Conservation (phyloP, 2,113 vertebrate species). For the Numida meleagris region DNA sequence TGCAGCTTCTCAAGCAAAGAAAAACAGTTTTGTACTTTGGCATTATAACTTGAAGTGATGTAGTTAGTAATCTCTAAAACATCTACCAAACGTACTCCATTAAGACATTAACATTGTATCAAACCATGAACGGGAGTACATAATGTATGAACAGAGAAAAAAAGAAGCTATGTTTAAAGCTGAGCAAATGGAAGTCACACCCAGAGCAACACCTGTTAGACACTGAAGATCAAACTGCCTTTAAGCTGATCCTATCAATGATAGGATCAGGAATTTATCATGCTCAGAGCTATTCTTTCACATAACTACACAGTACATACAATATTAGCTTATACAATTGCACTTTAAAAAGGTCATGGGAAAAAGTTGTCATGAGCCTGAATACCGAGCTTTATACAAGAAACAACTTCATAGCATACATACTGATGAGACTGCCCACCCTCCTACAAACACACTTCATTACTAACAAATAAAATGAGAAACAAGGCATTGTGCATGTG, state of each 20-base stretch:
- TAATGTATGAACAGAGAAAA: not conserved
- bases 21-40: not conserved
- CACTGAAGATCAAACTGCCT: not conserved
- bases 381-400: not conserved
- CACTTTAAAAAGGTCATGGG: not conserved
- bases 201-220: not conserved
- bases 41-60: not conserved
- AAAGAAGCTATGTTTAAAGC: not conserved
- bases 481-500: not conserved
- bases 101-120: not conserved
- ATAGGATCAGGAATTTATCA: not conserved
- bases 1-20: accelerated
- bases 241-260: not conserved
- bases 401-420: not conserved
- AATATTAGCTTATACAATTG: not conserved
- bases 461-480: not conserved
- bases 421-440: not conserved
- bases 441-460: not conserved
- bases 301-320: accelerated
- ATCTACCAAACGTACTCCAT: not conserved
- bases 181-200: not conserved
- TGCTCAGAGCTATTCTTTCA: not conserved
- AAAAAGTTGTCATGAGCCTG: not conserved
- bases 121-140: not conserved
- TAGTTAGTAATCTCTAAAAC: not conserved